Percentiles rank a stretch among this genome's conserved stretches.
phyloP scores from a whole-genome alignment of 2,888 invertebrate genomes.

The Lithophane semibrunnea region DNA sequence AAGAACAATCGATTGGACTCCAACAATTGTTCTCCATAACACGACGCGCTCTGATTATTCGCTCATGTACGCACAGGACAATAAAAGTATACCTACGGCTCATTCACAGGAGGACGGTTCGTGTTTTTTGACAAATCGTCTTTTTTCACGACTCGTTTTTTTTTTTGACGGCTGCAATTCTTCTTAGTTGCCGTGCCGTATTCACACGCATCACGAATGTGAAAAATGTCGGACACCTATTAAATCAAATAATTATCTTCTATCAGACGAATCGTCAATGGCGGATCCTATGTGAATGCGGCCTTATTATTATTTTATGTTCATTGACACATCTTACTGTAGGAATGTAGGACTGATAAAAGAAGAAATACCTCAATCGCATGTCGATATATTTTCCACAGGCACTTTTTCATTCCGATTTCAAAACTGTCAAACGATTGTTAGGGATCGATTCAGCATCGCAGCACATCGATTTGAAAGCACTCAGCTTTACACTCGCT shows the following conservation, averaged over 20 bases:
- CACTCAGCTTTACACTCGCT: conserved; percentile 16
- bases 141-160: no score
- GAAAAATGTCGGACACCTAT: no score
- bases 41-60: conserved; percentile 50
- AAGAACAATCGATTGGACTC: conserved; percentile 48
- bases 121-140: no score
- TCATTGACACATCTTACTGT: neutral
- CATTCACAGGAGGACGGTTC: neutral
- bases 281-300: no score
- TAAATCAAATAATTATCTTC: no score
- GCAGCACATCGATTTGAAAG: conserved; percentile 33
- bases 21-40: conserved; percentile 47
- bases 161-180: no score
- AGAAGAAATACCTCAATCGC: neutral
- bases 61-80: conserved; percentile 7
- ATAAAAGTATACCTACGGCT: conserved; percentile 8
- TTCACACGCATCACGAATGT: no score
- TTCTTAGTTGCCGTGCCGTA: no score
- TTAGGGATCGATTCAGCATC: conserved; percentile 33
- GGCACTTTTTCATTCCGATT: conserved; percentile 23
- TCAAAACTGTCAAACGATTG: conserved; percentile 39
- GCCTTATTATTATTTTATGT: neutral
- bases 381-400: conserved; percentile 7
- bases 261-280: no score
- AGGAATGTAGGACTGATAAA: neutral